Conservation (phyloP, 2,113 vertebrate species). For the Picathartes gymnocephalus region DNA sequence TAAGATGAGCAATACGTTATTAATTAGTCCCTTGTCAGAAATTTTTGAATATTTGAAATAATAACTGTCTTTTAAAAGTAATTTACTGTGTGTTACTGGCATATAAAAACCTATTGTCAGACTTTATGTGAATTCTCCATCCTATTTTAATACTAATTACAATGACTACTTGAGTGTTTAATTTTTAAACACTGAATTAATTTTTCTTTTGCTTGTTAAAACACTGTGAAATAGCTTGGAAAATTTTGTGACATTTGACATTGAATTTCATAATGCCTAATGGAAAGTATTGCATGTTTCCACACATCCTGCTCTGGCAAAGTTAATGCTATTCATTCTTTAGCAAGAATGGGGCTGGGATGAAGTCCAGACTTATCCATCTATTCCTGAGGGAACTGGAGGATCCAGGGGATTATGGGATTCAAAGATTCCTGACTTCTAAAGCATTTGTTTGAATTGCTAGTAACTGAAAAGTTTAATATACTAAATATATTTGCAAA, state of each 20-base stretch:
- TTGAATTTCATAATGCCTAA: background rate
- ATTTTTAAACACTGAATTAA: background rate
- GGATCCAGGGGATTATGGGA: background rate
- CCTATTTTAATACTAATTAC: constrained; percentile 7
- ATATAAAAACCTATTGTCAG: background rate
- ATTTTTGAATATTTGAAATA: background rate
- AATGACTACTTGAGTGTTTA: background rate
- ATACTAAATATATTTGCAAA: background rate
- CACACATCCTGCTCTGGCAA: background rate
- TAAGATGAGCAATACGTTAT: background rate
- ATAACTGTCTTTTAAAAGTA: background rate
- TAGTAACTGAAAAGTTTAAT: background rate
- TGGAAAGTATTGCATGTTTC: background rate
- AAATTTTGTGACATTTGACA: background rate
- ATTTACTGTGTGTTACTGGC: background rate
- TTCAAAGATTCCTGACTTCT: background rate
- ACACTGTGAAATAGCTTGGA: background rate
- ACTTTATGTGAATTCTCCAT: background rate
- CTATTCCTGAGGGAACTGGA: background rate
- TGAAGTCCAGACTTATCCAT: background rate
- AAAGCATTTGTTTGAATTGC: background rate
- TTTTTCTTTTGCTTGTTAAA: background rate
- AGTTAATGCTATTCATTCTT: background rate
- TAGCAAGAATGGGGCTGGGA: background rate
- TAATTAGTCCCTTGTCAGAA: background rate